These are phyloP conservation scores for Sarcophaga peregrina DNA, from an alignment of 1,140 invertebrate species.

Conservation along the genomic window DNA sequence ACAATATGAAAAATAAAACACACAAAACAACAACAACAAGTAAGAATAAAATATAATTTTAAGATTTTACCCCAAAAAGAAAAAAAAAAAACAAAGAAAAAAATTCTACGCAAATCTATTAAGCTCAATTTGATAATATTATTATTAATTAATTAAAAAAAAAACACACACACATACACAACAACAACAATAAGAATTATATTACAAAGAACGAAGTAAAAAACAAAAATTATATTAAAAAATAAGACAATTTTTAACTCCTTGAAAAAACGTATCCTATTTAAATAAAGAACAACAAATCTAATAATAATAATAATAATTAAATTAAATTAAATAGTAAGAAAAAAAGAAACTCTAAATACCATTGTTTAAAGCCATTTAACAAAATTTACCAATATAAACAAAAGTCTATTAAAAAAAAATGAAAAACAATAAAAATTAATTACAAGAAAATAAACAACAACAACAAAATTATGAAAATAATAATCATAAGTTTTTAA, in stretches of 20 bases:
- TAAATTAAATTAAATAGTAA: conserved; percentile 19
- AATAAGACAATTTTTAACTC: conserved; percentile 32
- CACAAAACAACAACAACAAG: background rate
- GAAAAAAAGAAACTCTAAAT: background rate
- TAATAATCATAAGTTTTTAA: conserved; percentile 34
- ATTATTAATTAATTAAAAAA: background rate
- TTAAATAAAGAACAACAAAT: conserved; percentile 26
- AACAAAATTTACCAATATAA: conserved; percentile 40
- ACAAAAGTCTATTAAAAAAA: conserved; percentile 5
- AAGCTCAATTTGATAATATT: conserved; percentile 42
- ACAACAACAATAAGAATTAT: conserved; percentile 13
- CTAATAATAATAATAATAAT: too few relatives aligned
- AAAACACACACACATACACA: background rate
- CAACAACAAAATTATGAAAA: conserved; percentile 15
- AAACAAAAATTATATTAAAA: background rate
- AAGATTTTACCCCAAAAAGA: conserved; percentile 31
- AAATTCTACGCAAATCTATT: conserved; percentile 22
- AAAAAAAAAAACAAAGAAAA: background rate
- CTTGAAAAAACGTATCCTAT: conserved; percentile 41
- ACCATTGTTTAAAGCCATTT: conserved; percentile 40
- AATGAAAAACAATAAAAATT: background rate
- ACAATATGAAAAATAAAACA: conserved; percentile 9
- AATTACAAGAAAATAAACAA: background rate
- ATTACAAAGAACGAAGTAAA: background rate
- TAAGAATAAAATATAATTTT: conserved; percentile 29